These are phyloP conservation scores for Paedocypris micromegethes DNA, from an alignment of 2,797 vertebrate species.

Conservation along the genomic window DNA sequence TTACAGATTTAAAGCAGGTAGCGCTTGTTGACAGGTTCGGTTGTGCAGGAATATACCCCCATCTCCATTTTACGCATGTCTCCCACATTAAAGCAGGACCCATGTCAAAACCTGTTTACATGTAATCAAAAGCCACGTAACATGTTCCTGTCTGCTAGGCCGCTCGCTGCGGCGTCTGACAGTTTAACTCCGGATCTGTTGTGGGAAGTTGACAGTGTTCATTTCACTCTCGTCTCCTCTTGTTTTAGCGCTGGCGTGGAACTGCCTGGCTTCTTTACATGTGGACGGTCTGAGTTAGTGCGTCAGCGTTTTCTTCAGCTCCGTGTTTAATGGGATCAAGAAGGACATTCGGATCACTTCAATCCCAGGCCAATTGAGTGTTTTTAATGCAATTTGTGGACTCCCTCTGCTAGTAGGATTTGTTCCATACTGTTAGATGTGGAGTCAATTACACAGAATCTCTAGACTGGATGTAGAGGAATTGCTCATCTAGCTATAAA, in stretches of 20 bases:
- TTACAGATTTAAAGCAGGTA: slow-evolving; percentile 78
- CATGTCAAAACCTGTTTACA: slow-evolving; percentile 78
- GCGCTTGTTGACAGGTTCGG: slow-evolving; percentile 74
- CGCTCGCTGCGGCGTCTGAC: slow-evolving; percentile 68
- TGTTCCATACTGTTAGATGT: slow-evolving; percentile 83
- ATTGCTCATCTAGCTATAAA: slow-evolving; percentile 76
- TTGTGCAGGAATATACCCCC: slow-evolving; percentile 48
- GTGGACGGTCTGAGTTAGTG: slow-evolving; percentile 48
- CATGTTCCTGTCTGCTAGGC: slow-evolving; percentile 72
- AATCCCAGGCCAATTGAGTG: slow-evolving; percentile 78
- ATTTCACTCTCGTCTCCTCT: slow-evolving; percentile 19
- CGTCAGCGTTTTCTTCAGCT: slow-evolving; percentile 77
- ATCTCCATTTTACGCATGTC: slow-evolving; percentile 60
- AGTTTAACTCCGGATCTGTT: slow-evolving; percentile 54
- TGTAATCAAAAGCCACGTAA: slow-evolving; percentile 72
- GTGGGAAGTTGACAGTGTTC: slow-evolving; percentile 14
- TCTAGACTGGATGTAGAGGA: slow-evolving; percentile 75
- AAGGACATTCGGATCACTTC: slow-evolving; percentile 75
- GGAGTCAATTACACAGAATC: slow-evolving; percentile 80
- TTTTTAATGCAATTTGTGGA: slow-evolving; percentile 82
- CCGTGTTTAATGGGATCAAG: slow-evolving; percentile 81
- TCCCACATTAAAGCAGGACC: slow-evolving; percentile 71
- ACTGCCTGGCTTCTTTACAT: slow-evolving; percentile 50
- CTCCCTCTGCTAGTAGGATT: slow-evolving; percentile 78
- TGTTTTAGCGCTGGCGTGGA: slow-evolving; percentile 13